These are phyloP conservation scores for Triplophysa siluroides DNA, from an alignment of 2,113 vertebrate species.

Conservation along the genomic window DNA sequence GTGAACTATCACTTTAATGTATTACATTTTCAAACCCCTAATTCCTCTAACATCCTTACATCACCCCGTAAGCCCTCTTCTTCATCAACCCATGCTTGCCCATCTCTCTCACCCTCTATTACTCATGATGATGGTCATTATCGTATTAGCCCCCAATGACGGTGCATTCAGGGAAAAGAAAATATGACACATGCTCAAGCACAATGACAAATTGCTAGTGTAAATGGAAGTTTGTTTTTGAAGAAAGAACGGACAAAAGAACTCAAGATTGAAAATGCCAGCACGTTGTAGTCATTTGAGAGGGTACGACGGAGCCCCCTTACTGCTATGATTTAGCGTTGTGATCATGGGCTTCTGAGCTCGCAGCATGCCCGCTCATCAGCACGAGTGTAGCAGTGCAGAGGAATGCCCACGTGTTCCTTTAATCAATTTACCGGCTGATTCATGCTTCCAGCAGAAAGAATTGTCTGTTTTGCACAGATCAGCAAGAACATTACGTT, in stretches of 20 bases:
- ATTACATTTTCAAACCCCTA: neutral
- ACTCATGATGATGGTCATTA: slow-evolving; percentile 53
- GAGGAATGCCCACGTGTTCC: slow-evolving; percentile 4
- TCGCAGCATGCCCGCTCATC: slow-evolving; percentile 1
- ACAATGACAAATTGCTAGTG: neutral
- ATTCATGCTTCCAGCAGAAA: neutral
- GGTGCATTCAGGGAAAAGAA: slow-evolving; percentile 39
- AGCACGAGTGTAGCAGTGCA: neutral
- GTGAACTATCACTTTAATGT: neutral
- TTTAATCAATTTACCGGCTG: slow-evolving; percentile 40
- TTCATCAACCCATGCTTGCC: slow-evolving; percentile 10
- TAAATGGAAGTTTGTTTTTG: slow-evolving; percentile 28
- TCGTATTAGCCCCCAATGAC: slow-evolving; percentile 45
- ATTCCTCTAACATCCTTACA: neutral
- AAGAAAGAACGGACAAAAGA: neutral
- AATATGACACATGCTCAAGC: slow-evolving; percentile 34
- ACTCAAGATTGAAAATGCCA: neutral
- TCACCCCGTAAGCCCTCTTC: neutral
- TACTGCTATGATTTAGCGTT: slow-evolving; percentile 42
- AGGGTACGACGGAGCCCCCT: neutral
- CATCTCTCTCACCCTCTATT: slow-evolving; percentile 30
- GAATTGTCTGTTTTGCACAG: neutral
- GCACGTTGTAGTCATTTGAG: neutral
- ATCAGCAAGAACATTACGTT: slow-evolving; percentile 28
- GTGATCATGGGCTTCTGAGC: slow-evolving; percentile 25